Evolutionary conservation across 1,140 invertebrate species (phyloP), one percentile per base, ranked within the genome.

Genomic region (Phymastichus coffea): DNA sequence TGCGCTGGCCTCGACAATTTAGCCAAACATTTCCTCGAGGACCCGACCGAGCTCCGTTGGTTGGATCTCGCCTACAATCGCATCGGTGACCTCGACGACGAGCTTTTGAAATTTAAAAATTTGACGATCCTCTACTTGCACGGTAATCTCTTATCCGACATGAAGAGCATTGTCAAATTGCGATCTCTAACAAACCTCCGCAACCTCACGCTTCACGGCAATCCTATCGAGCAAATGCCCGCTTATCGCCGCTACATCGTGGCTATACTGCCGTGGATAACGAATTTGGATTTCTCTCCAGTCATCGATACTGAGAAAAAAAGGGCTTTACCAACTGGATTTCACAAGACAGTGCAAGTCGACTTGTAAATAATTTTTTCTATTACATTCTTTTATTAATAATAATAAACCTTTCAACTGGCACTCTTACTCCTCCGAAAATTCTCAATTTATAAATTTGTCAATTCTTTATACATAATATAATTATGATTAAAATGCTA

Each of bases 11-110:
- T 83, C 22, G 68, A 77, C 19, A 60, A 59, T 10, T 71, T 84
- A 3, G 65, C 74, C 0, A 69, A 75, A 0, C 65, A 67, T 4
- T 63, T 74, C 23, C 67, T 84, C 2, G 77, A 80, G 22, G 59
- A 74, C 30, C 80, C 82, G 0, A 37, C 53, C 0, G 61, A 71
- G 9, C 72, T 85, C 4, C 74, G 74, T 8, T 84, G 83, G 83
- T 57, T 84, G 2, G 82, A 84, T 71, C 73, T 84, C 14, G 82
- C 82, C 0, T 83, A 79, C 63, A 85, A 85, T 53, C 68, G 70
- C n/a, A 74, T 84, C 37, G 59, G 48, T 0, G 70, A 77, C 23
- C 77, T 85, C 15, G 74, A 77, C 26, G 72, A 80, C 8, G 75
- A 78, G 41, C 64, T 80, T n/a, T 43, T 54, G 0, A 58, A 71